Evolutionary conservation across 2,797 vertebrate species (phyloP), one percentile per base, ranked within the genome.

Genomic region (Coregonus sp.): DNA sequence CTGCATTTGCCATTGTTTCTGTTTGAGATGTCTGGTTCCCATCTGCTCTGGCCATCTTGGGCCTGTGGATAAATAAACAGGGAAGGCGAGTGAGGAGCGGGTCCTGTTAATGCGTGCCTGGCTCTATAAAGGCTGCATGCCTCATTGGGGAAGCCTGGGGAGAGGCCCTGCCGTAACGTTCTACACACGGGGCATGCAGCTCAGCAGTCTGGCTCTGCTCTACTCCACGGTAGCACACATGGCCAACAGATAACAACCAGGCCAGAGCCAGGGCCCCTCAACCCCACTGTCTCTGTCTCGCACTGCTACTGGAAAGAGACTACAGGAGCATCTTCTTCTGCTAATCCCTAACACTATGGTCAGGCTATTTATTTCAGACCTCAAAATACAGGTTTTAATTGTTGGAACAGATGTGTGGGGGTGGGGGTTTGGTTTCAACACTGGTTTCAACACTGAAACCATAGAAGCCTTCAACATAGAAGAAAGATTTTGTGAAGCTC

Each of bases 1-100:
- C 80, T 71, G 70, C 50, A 77, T 87, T 82, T 80, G 80, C 83
- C 83, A 86, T 86, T 88, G 87, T 90, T 88, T 82, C 78, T 88
- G 76, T 79, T 86, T 90, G 86, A 87, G 92, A 82, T 89, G 92
- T 94, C 93, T 95, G 94, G 89, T 89, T 94, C 90, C 93, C 95
- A 95, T 95, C 95, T 95, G 94, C 92, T 94, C 92, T 93, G 90
- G 88, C 91, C 93, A 91, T 94, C 92, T 91, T 89, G 89, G 92
- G 88, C 85, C 89, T 88, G 88, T 89, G 91, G 90, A 92, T 94
- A 94, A 94, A 95, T 93, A 95, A 94, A 94, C 90, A 90, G 87
- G 66, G 88, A 74, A 93, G 90, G 80, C n/a, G 18, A 1, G 82
- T 80, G 90, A 89, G 86, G 91, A 87, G 9, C 85, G 80, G 88